These are phyloP conservation scores for Drosophila ercepeae DNA, from an alignment of 1,140 invertebrate species.

Conservation along the genomic window DNA sequence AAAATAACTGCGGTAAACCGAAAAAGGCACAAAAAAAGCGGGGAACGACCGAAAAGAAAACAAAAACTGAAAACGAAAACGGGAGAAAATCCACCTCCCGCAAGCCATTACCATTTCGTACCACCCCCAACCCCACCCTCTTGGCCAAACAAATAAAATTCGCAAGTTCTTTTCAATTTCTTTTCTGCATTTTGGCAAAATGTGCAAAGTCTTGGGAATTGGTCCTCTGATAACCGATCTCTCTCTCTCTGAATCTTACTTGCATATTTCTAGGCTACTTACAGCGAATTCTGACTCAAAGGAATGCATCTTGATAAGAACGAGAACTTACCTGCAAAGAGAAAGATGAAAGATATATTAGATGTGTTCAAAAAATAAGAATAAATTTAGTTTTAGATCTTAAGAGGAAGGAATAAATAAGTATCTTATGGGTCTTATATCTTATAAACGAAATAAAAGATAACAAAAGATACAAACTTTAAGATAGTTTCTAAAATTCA, in stretches of 20 bases:
- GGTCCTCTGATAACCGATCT: slow-evolving; percentile 23
- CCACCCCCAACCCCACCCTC: slow-evolving; percentile 20
- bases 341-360: slow-evolving; percentile 26
- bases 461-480: no score
- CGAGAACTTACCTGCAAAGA: slow-evolving; percentile 61
- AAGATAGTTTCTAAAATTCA: no score
- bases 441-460: no score
- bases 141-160: neutral
- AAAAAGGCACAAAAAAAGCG: slow-evolving; percentile 80
- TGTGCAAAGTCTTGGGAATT: slow-evolving; percentile 39
- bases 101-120: slow-evolving; percentile 22
- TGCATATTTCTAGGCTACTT: slow-evolving; percentile 57
- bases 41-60: slow-evolving; percentile 58
- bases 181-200: slow-evolving; percentile 8
- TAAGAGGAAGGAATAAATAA: neutral
- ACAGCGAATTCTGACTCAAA: slow-evolving; percentile 17
- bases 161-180: slow-evolving; percentile 37
- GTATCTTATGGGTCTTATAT: no score
- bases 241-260: slow-evolving; percentile 14
- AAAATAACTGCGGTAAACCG: slow-evolving; percentile 82
- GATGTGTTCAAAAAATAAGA: slow-evolving; percentile 7
- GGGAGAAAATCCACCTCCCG: slow-evolving; percentile 42
- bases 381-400: no score
- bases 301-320: slow-evolving; percentile 25
- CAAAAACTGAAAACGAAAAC: slow-evolving; percentile 68